Evolutionary conservation across 2,797 vertebrate species (phyloP).

Genomic region (Chloroceryle amazona): DNA sequence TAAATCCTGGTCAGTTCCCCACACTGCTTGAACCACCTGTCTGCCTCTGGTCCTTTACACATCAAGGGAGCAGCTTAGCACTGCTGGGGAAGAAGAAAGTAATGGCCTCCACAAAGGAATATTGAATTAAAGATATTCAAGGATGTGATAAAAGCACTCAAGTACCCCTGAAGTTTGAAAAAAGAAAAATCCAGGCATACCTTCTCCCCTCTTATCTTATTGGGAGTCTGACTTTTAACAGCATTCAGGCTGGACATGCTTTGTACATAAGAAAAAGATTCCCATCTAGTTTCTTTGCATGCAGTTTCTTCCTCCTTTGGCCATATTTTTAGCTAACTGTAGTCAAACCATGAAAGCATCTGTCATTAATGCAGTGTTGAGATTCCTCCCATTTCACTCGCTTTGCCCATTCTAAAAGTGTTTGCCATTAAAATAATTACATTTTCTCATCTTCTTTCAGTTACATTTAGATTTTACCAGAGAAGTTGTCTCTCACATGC

Average conservation of each 20-base stretch:
- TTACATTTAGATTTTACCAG: background rate
- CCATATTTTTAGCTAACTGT: background rate
- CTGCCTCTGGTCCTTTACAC: background rate
- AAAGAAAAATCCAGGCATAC: background rate
- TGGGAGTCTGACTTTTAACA: background rate
- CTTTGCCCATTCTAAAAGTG: background rate
- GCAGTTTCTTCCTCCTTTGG: background rate
- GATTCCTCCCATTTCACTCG: background rate
- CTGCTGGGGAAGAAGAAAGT: background rate
- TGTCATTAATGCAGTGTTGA: background rate
- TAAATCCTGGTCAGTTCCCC: background rate
- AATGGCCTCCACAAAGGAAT: background rate
- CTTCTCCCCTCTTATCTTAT: background rate
- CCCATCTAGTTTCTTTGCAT: background rate
- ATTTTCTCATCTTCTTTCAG: background rate
- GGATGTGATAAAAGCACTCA: background rate
- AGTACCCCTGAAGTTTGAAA: background rate
- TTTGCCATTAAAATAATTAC: background rate
- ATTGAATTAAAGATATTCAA: background rate
- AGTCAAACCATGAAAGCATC: background rate
- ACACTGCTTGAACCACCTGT: background rate
- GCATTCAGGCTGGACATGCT: accelerated
- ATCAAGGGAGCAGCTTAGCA: background rate
- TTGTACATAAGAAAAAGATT: background rate
- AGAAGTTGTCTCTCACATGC: background rate